Evolutionary conservation across 1,140 invertebrate genomes (phyloP).

Genomic region (Ectropis grisescens): DNA sequence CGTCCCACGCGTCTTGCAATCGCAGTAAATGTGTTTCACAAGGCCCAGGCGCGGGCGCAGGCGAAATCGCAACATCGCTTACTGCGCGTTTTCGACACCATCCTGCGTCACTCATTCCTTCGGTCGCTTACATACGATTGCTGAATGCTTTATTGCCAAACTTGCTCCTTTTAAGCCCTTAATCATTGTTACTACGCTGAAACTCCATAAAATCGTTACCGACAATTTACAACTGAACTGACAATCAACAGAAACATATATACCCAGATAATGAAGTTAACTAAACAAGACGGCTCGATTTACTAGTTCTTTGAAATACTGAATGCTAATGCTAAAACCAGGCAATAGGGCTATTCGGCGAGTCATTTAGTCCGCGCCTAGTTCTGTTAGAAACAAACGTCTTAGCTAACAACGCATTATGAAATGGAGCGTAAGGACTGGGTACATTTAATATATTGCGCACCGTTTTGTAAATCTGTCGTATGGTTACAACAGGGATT

Average conservation of each 20-base stretch:
- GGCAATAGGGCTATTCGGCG: too few relatives aligned
- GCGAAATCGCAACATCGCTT: conserved; percentile 63
- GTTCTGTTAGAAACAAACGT: conserved; percentile 28
- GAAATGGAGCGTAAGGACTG: conserved; percentile 51
- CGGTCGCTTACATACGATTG: conserved; percentile 24
- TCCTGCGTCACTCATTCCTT: conserved; percentile 51
- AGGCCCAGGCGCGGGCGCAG: too few relatives aligned
- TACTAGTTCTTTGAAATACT: too few relatives aligned
- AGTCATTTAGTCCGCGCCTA: conserved; percentile 3
- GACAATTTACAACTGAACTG: too few relatives aligned
- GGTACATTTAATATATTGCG: conserved; percentile 28
- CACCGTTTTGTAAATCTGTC: conserved; percentile 42
- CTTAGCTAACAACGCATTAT: conserved; percentile 51
- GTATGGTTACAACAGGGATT: conserved; percentile 42
- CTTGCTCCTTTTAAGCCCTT: too few relatives aligned
- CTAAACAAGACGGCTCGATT: too few relatives aligned
- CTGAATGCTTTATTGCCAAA: too few relatives aligned
- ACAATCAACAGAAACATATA: too few relatives aligned
- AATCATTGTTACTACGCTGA: too few relatives aligned
- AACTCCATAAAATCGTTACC: too few relatives aligned
- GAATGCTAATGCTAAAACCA: too few relatives aligned
- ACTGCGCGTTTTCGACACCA: conserved; percentile 64
- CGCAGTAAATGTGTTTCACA: conserved; percentile 55
- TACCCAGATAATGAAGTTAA: too few relatives aligned
- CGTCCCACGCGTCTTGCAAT: conserved; percentile 56